phyloP scores from a whole-genome alignment of 2,113 vertebrate genomes.

The Terrapene triunguis region DNA sequence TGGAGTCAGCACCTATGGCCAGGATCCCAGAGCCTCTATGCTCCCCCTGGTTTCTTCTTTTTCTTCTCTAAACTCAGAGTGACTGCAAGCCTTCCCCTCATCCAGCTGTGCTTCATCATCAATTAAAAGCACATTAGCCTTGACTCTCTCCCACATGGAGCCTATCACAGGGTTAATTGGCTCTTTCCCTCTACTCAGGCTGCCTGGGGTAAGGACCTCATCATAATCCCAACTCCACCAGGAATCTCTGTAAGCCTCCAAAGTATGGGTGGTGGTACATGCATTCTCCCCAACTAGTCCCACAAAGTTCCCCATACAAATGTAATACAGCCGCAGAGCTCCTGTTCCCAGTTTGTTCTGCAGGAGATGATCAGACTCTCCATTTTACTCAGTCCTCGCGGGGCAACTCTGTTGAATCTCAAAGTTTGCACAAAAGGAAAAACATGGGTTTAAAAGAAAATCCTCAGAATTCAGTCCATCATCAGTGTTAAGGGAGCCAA shows the following conservation, averaged over 20 bases:
- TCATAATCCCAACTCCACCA: not conserved
- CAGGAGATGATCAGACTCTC: not conserved
- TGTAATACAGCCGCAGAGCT: not conserved
- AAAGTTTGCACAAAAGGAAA: no score
- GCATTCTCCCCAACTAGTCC: no score
- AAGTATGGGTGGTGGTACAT: not conserved
- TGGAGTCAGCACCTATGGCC: no score
- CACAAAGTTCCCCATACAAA: not conserved
- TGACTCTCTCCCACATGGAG: not conserved
- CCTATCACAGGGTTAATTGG: not conserved
- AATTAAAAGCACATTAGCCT: not conserved
- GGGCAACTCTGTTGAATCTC: no score
- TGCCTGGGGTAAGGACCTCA: not conserved
- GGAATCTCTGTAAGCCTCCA: not conserved
- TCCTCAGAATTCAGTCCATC: no score
- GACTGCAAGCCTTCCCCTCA: not conserved
- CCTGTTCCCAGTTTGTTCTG: not conserved
- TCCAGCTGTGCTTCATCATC: not conserved
- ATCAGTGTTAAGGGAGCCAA: no score
- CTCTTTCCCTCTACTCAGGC: not conserved
- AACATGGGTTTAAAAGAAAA: no score
- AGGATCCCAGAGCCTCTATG: not conserved
- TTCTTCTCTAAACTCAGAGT: not conserved
- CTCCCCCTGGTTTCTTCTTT: not conserved
- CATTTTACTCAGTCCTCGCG: not conserved